These are phyloP conservation scores for Etia nguti DNA, from an alignment of 2,113 vertebrate genomes.

Conservation along the genomic window DNA sequence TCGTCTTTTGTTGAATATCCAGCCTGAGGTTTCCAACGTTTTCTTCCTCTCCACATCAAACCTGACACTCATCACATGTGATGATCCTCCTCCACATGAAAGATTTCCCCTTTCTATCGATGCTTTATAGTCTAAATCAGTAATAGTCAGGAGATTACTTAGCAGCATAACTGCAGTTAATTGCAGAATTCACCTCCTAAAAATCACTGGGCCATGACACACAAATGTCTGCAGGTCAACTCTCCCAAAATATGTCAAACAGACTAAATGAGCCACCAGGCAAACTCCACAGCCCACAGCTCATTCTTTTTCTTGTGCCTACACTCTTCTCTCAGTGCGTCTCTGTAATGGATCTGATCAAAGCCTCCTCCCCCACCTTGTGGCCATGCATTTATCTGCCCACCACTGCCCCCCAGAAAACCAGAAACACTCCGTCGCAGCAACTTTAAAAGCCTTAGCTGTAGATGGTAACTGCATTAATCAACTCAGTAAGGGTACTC, in stretches of 20 bases:
- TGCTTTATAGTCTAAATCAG: background rate
- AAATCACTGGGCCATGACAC: background rate
- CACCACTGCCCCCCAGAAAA: background rate
- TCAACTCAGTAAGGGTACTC: background rate
- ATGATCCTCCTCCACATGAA: background rate
- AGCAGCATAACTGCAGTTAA: background rate
- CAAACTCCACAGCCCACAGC: background rate
- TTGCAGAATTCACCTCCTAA: background rate
- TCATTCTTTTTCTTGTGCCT: background rate
- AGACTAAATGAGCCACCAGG: background rate
- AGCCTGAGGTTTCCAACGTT: background rate
- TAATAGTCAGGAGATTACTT: background rate
- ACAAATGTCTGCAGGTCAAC: background rate
- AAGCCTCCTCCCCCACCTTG: background rate
- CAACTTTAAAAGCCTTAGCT: constrained; percentile 17
- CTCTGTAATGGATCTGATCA: background rate
- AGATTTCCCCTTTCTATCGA: background rate
- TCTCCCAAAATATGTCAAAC: background rate
- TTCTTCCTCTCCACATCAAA: background rate
- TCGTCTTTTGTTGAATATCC: background rate
- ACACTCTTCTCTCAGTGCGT: background rate
- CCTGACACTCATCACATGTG: background rate
- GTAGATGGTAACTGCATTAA: background rate
- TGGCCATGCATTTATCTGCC: constrained; percentile 1
- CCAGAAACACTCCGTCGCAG: background rate